These are phyloP conservation scores for Dinocampus coccinellae DNA, from an alignment of 2,888 invertebrate species.

Conservation along the genomic window DNA sequence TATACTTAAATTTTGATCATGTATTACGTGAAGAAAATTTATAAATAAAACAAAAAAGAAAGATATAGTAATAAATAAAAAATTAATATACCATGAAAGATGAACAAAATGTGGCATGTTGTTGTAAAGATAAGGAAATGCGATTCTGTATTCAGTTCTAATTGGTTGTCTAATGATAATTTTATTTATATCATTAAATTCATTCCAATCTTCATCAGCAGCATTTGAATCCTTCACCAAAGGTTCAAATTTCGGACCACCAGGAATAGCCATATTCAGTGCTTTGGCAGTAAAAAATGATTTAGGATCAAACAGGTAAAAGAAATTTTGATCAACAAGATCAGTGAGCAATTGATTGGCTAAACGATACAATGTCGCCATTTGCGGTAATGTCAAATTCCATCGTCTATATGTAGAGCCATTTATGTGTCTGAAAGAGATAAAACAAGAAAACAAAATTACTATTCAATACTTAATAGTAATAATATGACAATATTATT, in stretches of 20 bases:
- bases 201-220: conserved; percentile 99
- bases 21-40: conserved; percentile 65
- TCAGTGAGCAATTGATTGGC: conserved; percentile 98
- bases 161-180: conserved; percentile 99
- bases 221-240: conserved; percentile 97
- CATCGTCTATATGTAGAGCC: conserved; percentile 97
- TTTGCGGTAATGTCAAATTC: conserved; percentile 95
- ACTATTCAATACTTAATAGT: not conserved
- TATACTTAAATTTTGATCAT: conserved; percentile 54
- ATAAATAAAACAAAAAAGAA: conserved; percentile 29
- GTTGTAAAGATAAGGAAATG: conserved; percentile 99
- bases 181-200: conserved; percentile 99
- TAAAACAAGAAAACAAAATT: not conserved
- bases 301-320: conserved; percentile 98
- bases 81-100: conserved; percentile 91
- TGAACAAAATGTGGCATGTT: conserved; percentile 99
- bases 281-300: conserved; percentile 99
- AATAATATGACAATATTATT: no score
- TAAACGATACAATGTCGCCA: conserved; percentile 97
- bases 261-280: conserved; percentile 99
- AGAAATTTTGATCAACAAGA: conserved; percentile 98
- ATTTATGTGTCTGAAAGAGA: conserved; percentile 87
- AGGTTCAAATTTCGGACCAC: conserved; percentile 99
- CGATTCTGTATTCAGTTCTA: conserved; percentile 98
- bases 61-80: conserved; percentile 12